A percentile compares a stretch with the other conserved stretches of the same genome.
phyloP scores from a whole-genome alignment of 1,140 invertebrate genomes.

The Cotesia typhae region DNA sequence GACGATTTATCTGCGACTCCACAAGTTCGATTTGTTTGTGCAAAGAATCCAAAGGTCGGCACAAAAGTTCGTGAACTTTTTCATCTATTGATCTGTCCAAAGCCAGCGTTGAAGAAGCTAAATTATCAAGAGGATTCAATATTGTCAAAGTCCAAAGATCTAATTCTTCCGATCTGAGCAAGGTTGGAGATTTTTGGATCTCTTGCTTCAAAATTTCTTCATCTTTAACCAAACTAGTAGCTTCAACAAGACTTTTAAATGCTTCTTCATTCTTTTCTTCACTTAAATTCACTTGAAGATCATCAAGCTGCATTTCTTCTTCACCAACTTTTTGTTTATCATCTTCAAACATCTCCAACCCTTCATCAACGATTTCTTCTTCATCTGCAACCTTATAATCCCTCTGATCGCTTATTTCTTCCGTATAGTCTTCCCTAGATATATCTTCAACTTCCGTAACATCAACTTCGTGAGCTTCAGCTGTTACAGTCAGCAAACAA shows the following conservation, averaged over 20 bases:
- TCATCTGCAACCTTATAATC: too few relatives aligned
- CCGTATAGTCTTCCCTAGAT: too few relatives aligned
- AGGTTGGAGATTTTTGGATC: background rate
- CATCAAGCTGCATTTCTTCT: too few relatives aligned
- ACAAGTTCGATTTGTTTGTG: slow-evolving; percentile 54
- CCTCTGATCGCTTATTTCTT: too few relatives aligned
- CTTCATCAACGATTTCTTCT: too few relatives aligned
- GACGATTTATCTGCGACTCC: slow-evolving; percentile 48
- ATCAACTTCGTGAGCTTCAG: slow-evolving; percentile 19
- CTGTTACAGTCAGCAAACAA: slow-evolving; percentile 27
- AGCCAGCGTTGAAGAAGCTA: slow-evolving; percentile 43
- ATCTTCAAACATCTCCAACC: too few relatives aligned
- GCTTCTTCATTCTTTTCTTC: too few relatives aligned
- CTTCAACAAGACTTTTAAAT: background rate
- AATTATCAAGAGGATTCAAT: slow-evolving; percentile 44
- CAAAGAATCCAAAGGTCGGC: slow-evolving; percentile 53
- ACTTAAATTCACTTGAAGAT: too few relatives aligned
- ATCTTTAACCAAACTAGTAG: background rate
- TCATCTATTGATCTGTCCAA: slow-evolving; percentile 48
- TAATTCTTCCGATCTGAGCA: slow-evolving; percentile 29
- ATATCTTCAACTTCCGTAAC: slow-evolving; percentile 12
- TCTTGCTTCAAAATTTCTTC: slow-evolving; percentile 9
- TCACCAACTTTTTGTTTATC: too few relatives aligned
- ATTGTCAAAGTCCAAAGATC: slow-evolving; percentile 35
- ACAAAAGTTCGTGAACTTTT: slow-evolving; percentile 42